Base-by-base conservation (phyloP, 2,113 vertebrate genomes). In the Dolichotis patagonum region DNA sequence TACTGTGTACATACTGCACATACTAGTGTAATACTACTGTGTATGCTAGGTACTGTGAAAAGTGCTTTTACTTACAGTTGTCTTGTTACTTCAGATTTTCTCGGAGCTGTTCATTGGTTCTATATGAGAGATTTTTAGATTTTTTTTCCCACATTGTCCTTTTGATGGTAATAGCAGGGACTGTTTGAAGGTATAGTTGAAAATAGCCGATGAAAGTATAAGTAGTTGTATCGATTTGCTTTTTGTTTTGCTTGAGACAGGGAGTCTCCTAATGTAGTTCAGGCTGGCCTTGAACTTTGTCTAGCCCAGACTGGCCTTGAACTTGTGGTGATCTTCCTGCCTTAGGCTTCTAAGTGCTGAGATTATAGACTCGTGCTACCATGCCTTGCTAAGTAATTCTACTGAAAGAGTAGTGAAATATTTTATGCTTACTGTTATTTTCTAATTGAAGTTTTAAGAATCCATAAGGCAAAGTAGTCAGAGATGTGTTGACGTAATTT, bases 121-220 rank as follows among this genome's bases (percentile, higher is more conserved):
- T 91, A 32, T 83, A 83, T 60, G 46, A 58, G 65, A 95, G 7
- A 58, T 83, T 93, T 95, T 80, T 71, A 14, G 28, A n/a, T 89
- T 91, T 93, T 89, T 91, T 93, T 92, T 38, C 19, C 6, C 22
- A 49, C 30, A 35, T 78, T 62, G 49, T 63, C 35, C 13, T 49
- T 78, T 49, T 30, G 43, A 17, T 26, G 32, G 26, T 11, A 49
- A 8, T 78, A 78, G 52, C 35, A 56, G 35, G 30, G 20, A 83
- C 75, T 49, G 3, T 78, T 46, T 49, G 73, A 77, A 46, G 26
- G 5, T 78, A 78, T 16, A 43, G 24, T 75, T 26, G 11, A 28
- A 46, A 77, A 77, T 46, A 46, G 24, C 13, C 28, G 43, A 28
- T 26, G 41, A 77, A 46, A 3, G 12, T 46, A 8, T 77, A 43